phyloP scores from a whole-genome alignment of 1,140 invertebrate species.

The Procambarus clarkii region DNA sequence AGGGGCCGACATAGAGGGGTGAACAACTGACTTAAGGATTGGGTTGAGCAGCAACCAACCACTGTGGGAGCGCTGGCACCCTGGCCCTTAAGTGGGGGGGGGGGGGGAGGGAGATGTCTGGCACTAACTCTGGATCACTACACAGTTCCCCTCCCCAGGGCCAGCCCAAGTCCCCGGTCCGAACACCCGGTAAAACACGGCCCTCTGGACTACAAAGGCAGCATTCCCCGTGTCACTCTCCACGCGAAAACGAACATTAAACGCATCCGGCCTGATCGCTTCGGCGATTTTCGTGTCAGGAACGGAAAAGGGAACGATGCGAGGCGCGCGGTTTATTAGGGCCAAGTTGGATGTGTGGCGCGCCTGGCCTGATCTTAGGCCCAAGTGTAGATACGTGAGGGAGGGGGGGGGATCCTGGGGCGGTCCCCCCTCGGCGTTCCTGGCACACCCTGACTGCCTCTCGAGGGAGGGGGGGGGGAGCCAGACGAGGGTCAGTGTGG shows the following conservation, averaged over 20 bases:
- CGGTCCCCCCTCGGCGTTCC: no score
- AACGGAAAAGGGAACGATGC: not conserved
- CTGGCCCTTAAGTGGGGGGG: no score
- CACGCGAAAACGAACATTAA: not conserved
- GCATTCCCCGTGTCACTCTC: not conserved
- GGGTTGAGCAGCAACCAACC: no score
- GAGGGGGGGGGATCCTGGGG: not conserved
- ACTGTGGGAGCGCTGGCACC: no score
- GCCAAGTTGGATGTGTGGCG: not conserved
- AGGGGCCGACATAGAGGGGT: no score
- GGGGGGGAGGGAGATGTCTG: no score
- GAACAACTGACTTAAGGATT: no score
- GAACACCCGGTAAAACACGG: not conserved
- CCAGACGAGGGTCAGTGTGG: no score
- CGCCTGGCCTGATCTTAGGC: not conserved
- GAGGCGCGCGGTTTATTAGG: not conserved
- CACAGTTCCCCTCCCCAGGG: no score
- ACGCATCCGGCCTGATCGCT: not conserved
- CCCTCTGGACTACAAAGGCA: not conserved
- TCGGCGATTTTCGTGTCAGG: not conserved
- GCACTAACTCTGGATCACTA: no score
- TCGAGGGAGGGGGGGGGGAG: not conserved
- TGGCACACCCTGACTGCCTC: no score
- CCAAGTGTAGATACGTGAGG: not conserved
- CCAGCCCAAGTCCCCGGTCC: no score